Conservation (phyloP, 2,113 vertebrate species). For the Melanerpes aurifrons region DNA sequence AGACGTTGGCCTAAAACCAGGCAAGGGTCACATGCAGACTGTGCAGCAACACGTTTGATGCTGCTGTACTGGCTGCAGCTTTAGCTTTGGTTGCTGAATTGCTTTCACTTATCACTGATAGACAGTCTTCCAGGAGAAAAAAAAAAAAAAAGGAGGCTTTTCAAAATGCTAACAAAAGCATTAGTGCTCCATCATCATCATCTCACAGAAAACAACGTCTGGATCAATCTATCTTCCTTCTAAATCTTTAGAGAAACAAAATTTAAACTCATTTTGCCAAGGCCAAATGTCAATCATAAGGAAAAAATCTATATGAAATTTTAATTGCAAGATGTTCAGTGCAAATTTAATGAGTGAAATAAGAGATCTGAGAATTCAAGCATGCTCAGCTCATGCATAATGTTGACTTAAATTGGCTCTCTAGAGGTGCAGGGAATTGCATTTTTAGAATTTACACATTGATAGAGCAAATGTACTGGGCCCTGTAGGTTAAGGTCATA, state of each 20-base stretch:
- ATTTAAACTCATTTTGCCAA: constrained; percentile 77
- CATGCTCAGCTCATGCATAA: constrained; percentile 80
- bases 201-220: constrained; percentile 70
- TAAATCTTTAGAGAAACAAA: constrained; percentile 75
- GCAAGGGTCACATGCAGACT: neutral
- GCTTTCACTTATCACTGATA: neutral
- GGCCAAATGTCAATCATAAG: constrained; percentile 84
- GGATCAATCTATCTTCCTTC: constrained; percentile 56
- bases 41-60: neutral
- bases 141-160: constrained; percentile 3
- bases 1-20: constrained; percentile 17
- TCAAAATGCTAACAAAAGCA: constrained; percentile 70
- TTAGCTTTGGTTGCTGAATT: neutral
- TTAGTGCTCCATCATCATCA: constrained; percentile 60
- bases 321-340: constrained; percentile 86
- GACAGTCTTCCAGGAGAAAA: neutral
- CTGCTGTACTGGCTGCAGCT: neutral
- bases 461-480: constrained; percentile 81
- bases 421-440: constrained; percentile 78
- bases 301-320: constrained; percentile 81
- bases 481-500: constrained; percentile 83
- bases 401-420: constrained; percentile 83
- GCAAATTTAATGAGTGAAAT: constrained; percentile 84
- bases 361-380: constrained; percentile 82
- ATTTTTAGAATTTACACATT: constrained; percentile 78